Base-by-base conservation (phyloP, 1,140 invertebrate species). In the Nephila pilipes region DNA sequence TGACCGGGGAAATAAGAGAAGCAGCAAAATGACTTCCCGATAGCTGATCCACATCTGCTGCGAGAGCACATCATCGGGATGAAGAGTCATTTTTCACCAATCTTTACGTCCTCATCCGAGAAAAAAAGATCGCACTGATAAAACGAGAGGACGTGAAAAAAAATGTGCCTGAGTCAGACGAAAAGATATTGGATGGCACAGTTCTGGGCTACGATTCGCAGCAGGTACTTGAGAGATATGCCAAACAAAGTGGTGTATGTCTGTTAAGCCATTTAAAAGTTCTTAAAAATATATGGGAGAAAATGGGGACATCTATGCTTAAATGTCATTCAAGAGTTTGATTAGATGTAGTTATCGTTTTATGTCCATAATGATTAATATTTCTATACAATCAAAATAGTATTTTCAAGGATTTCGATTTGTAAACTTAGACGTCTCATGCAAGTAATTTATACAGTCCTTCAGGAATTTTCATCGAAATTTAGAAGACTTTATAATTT, bases 21-120 rank as follows among this genome's bases (percentile, higher is more conserved):
- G 36, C 38, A 83, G 55, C 58, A 63, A 87, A 87, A 87, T 87
- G 85, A 55, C 85, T 58, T 87, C 85, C 85, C 85, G 54, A 87
- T 87, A 60, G 85, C 85, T 87, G 55, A 87, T 87, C 85, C 85
- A 29, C 85, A 87, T 87, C 85, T 87, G 85, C 85, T 87, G 58
- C 18, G 58, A 87, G 85, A 63, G 85, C 85, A 63, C 60, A 87
- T 87, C 85, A 87, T 87, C 85, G 80, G 38, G 22, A 16, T 83
- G 38, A 63, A 63, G 85, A 87, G 85, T 87, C 85, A 87, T 87
- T 87, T 87, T 87, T 87, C 85, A 63, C 57, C 85, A 58, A 87
- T 87, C 85, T 87, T 87, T 87, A 75, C 29, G 69, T 75, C 69
- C 55, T 58, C 85, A 18, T 32, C 20, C 32, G 85, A 63, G 58